Evolutionary conservation across 2,113 vertebrate genomes (phyloP).

Genomic region (Penelope pileata): DNA sequence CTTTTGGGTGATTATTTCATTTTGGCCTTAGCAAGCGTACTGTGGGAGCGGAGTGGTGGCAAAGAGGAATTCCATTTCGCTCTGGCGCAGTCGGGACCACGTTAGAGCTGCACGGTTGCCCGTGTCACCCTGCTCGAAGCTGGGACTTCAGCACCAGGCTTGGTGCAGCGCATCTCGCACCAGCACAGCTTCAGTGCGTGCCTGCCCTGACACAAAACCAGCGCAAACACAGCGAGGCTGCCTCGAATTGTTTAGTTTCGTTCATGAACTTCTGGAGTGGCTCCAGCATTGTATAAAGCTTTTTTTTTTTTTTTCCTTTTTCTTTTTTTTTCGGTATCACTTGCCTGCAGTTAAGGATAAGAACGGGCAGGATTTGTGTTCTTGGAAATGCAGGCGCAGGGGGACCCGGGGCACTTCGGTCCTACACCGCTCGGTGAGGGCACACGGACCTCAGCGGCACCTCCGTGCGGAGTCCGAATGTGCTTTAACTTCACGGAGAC

Average conservation of each 20-base stretch:
- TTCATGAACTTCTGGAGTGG: conserved; percentile 27
- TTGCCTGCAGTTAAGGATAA: background rate
- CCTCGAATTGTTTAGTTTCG: background rate
- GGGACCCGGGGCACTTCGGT: background rate
- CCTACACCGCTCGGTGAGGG: background rate
- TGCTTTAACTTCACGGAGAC: background rate
- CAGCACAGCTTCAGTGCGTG: background rate
- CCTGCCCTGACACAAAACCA: background rate
- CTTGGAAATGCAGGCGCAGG: background rate
- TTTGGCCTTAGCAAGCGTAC: background rate
- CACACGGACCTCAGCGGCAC: fast-evolving
- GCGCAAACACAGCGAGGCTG: background rate
- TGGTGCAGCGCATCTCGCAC: background rate
- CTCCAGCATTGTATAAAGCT: conserved; percentile 46
- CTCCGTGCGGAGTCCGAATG: background rate
- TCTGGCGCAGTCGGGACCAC: background rate
- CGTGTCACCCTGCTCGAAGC: background rate
- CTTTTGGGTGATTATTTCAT: background rate
- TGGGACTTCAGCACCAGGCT: background rate
- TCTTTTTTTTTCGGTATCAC: background rate
- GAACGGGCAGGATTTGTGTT: conserved; percentile 27
- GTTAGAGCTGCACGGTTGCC: too few relatives aligned
- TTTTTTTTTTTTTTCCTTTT: background rate
- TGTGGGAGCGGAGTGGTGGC: background rate
- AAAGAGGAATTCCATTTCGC: background rate